Conservation (phyloP, 2,888 invertebrate species). For the Drosophila nr. perissopoda region DNA sequence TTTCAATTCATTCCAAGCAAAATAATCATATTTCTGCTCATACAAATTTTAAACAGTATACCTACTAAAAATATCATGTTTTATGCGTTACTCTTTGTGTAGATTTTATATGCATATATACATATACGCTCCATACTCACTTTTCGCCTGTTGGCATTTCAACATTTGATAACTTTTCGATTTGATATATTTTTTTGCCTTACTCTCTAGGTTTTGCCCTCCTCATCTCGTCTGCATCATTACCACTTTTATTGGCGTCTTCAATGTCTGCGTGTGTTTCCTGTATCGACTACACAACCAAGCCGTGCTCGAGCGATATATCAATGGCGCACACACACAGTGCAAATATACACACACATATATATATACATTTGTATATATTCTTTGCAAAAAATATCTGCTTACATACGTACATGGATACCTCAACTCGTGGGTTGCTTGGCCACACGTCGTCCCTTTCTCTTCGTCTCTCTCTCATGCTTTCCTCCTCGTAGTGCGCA, state of each 20-base stretch:
- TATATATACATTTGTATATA: not conserved
- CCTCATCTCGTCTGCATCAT: constrained; percentile 55
- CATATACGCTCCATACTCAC: not conserved
- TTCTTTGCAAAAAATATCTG: constrained; percentile 13
- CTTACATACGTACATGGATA: constrained; percentile 8
- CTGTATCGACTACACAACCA: constrained; percentile 62
- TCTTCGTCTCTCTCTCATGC: not conserved
- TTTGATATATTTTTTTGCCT: constrained; percentile 28
- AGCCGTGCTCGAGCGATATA: constrained; percentile 54
- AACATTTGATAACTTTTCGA: constrained; percentile 47
- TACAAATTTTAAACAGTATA: constrained; percentile 1
- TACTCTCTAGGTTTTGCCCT: constrained; percentile 7
- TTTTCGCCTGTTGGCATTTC: constrained; percentile 14
- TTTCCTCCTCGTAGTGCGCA: constrained; percentile 1
- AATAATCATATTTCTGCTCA: constrained; percentile 20
- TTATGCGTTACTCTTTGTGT: constrained; percentile 3
- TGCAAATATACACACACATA: constrained; percentile 20
- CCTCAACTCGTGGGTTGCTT: constrained; percentile 17
- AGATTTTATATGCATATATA: not conserved
- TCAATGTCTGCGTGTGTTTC: constrained; percentile 65
- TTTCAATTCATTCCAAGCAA: constrained; percentile 40
- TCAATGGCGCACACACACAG: constrained; percentile 52
- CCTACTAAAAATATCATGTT: constrained; percentile 6
- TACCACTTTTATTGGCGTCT: constrained; percentile 72
- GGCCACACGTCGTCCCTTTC: constrained; percentile 8